Conservation (phyloP, 2,888 invertebrate genomes). For the Rhynchonema sp. region DNA sequence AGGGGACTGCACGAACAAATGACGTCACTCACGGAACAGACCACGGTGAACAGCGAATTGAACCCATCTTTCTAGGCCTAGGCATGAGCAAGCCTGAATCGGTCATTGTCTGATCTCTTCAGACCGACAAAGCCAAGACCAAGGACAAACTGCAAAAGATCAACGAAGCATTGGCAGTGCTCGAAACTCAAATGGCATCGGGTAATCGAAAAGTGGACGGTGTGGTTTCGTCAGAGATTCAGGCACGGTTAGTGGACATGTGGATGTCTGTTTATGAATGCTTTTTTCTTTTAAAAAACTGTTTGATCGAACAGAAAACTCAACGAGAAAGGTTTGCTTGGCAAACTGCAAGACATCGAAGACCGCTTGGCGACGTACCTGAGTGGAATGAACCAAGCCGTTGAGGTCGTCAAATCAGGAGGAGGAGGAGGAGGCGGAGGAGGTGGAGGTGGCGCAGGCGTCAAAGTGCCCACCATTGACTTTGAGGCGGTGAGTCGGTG, state of each 20-base stretch:
- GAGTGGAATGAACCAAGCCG: conserved; percentile 16
- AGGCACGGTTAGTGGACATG: conserved; percentile 12
- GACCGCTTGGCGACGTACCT: conserved; percentile 17
- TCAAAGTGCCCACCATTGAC: conserved; percentile 18
- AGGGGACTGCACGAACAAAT: not conserved
- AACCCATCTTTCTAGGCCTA: too few species aligned
- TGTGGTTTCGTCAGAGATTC: conserved; percentile 14
- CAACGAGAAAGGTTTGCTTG: conserved; percentile 23
- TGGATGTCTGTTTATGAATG: too few species aligned
- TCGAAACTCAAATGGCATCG: conserved; percentile 20
- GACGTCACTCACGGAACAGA: not conserved
- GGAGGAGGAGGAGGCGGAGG: too few species aligned
- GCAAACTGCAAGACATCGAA: conserved; percentile 20
- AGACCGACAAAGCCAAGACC: not conserved
- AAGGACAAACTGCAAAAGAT: conserved; percentile 12
- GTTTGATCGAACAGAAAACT: conserved; percentile 21
- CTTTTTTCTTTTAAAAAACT: too few species aligned
- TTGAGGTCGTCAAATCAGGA: too few species aligned
- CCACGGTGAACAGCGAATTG: too few species aligned
- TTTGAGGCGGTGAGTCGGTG: conserved; percentile 3
- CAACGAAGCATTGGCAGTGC: conserved; percentile 21
- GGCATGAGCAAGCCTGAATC: too few species aligned
- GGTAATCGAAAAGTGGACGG: conserved; percentile 24
- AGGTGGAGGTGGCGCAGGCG: too few species aligned
- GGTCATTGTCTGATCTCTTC: not conserved